Evolutionary conservation across 2,888 invertebrate genomes (phyloP), one percentile per base, ranked within the genome.

Genomic region (Aradus depressus): DNA sequence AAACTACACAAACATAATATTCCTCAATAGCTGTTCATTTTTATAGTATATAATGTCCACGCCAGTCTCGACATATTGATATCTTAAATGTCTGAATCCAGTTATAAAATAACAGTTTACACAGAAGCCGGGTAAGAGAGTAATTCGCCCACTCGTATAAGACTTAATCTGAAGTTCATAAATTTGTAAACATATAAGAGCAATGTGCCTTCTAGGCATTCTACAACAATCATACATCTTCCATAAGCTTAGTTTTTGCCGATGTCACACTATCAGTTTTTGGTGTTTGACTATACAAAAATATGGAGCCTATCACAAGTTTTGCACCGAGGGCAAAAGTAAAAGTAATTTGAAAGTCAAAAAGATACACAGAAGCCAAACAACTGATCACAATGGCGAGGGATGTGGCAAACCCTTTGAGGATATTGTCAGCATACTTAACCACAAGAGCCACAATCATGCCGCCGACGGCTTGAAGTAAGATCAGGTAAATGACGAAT

Each of bases 401-500:
- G 1, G 97, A 97, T 1, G 97, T 97, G 35, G 97, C 96, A 66
- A 97, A 97, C 19, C 97, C 97, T 71, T 90, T 98, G 4, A 98
- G 73, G 64, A 99, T 98, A 70, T 99, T 99, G 68, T 98, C 98
- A 0, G 98, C 97, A 68, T 97, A 97, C 73, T 98, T 98, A 23
- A 98, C 95, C 2, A 98, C 98, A 59, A 97, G 83, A 0, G 98
- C 98, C 5, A 98, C 97, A 49, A 97, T 81, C 2, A 99, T 76
- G 3, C 98, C 98, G 6, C 55, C 52, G 19, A 88, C 81, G 0
- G 96, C 95, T 72, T 97, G 95, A 43, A 93, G 70, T 19, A 87
- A 66, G 3, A 98, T 82, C 50, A 96, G 75, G 64, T 91, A 98
- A 79, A 75, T 83, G 59, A 90, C 80, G 65, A 95, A 92, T 39